Conservation (phyloP, 2,113 vertebrate genomes). For the Hirundichthys speculiger region DNA sequence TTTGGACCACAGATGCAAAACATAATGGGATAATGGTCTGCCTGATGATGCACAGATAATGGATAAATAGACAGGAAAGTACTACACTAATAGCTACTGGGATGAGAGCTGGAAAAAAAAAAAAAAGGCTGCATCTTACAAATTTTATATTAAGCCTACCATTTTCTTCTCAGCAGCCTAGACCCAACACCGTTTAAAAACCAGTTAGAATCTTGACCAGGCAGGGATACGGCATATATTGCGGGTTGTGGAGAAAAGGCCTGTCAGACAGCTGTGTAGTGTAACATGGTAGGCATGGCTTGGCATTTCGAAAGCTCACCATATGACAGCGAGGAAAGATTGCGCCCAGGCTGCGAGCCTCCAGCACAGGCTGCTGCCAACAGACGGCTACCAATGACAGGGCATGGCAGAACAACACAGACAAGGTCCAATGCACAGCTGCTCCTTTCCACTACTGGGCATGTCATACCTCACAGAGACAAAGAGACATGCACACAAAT, state of each 20-base stretch:
- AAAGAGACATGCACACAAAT: constrained; percentile 52
- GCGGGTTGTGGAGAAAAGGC: constrained; percentile 41
- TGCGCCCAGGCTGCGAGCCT: constrained; percentile 60
- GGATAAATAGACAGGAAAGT: constrained; percentile 75
- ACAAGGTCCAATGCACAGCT: constrained; percentile 75
- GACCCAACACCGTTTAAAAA: constrained; percentile 48
- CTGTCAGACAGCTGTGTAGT: constrained; percentile 64
- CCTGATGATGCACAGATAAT: constrained; percentile 76
- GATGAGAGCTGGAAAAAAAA: constrained; percentile 31
- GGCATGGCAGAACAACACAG: constrained; percentile 72
- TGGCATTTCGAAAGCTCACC: constrained; percentile 60
- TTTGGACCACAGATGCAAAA: constrained; percentile 77
- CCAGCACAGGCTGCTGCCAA: constrained; percentile 67
- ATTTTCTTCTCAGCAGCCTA: constrained; percentile 37
- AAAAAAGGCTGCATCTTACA: constrained; percentile 50
- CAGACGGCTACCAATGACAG: constrained; percentile 75
- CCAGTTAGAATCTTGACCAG: constrained; percentile 46
- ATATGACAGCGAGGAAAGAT: constrained; percentile 66
- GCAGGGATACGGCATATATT: constrained; percentile 39
- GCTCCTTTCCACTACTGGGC: constrained; percentile 66
- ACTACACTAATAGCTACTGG: constrained; percentile 67
- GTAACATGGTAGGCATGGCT: constrained; percentile 48
- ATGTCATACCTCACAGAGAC: constrained; percentile 69
- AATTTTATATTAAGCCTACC: constrained; percentile 58
- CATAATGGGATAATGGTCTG: constrained; percentile 78